Evolutionary conservation across 2,113 vertebrate genomes (phyloP).

Genomic region (Hipposideros armiger): DNA sequence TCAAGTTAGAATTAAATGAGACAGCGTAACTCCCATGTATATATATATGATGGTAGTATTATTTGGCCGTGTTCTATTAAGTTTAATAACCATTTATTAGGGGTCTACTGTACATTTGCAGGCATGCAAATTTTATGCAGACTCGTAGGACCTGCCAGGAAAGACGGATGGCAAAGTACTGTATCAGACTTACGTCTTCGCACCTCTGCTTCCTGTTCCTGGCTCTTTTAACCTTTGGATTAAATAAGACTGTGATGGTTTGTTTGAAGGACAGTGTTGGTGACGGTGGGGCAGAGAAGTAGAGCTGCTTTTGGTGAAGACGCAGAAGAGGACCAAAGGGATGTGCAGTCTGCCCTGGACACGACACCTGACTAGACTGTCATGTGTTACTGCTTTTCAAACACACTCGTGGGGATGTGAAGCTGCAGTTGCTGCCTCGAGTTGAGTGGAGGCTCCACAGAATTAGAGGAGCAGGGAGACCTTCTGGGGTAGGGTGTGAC

Average conservation of each 20-base stretch:
- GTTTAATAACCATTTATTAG: background rate
- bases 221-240: background rate
- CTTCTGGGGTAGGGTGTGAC: background rate
- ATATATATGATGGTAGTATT: background rate
- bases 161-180: background rate
- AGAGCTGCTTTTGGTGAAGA: background rate
- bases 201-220: background rate
- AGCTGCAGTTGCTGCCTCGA: background rate
- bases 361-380: background rate
- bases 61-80: background rate
- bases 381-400: background rate
- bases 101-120: background rate
- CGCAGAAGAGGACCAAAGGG: background rate
- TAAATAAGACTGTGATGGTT: background rate
- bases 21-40: background rate
- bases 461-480: background rate
- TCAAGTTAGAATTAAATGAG: slow-evolving; percentile 1
- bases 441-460: background rate
- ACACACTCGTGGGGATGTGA: background rate
- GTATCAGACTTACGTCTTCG: background rate
- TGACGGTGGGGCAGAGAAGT: background rate
- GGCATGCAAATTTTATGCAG: background rate
- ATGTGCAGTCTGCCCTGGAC: background rate
- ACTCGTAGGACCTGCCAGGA: background rate
- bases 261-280: background rate